Evolutionary conservation across 1,140 invertebrate species (phyloP), one percentile per base, ranked within the genome.

Genomic region (Hyles euphorbiae): DNA sequence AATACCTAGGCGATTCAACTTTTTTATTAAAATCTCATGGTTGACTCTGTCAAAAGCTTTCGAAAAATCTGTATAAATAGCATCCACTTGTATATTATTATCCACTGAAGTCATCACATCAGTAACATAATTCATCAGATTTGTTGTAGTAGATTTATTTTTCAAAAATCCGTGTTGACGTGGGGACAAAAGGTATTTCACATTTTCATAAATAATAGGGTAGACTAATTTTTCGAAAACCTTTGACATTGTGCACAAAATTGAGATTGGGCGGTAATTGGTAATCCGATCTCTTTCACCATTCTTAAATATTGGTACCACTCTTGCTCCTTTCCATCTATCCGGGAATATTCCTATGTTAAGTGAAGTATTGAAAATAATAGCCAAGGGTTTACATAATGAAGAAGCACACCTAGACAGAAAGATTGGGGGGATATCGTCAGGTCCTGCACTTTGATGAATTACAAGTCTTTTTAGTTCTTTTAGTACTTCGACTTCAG

Each of bases 251-350:
- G 43, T 9, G 22, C 40, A 50, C 12, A 67, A 46, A 11, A 67
- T 56, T 34, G 56, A 61, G 44, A 68, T 58, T 5, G 36, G 36
- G 36, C 36, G 55, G 32, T 68, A 68, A 55, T 68, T 68, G 3
- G 12, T n/a, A 22, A 65, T 51, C 9, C 11, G 9, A n/a, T 51
- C 47, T 5, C 12, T 34, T 7, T 57, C 49, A 33, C 47, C 57
- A 11, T 11, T 52, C 46, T 68, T 68, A 36, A 57, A 56, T 22
- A 65, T 43, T 22, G 66, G 66, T 8, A 64, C 60, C 4, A 62
- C 49, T 36, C 47, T 60, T 4, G 67, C 60, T n/a, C 51, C n/a
- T 52, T 68, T 68, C 56, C 61, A 68, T 34, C 22, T 8, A 5
- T 40, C 36, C 8, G 36, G 36, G 2, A 40, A 40, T 5, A 5